A percentile compares a stretch with the other conserved stretches of the same genome.
phyloP scores from a whole-genome alignment of 2,113 vertebrate genomes.

The Anser brachyrhynchus region DNA sequence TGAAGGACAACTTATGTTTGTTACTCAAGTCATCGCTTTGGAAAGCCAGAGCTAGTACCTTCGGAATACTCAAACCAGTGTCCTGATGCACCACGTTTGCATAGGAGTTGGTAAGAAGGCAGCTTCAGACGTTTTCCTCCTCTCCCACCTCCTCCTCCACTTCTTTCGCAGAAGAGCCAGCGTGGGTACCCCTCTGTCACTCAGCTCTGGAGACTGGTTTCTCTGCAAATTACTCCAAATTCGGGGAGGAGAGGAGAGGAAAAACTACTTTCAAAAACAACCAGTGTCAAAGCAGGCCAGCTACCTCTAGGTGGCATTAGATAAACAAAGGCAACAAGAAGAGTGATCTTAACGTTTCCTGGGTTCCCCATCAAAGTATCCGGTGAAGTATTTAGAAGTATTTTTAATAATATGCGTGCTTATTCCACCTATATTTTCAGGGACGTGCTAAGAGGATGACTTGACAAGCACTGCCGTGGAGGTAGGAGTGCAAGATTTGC shows the following conservation, averaged over 20 bases:
- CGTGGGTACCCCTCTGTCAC: not conserved
- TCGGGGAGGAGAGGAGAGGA: too few relatives aligned
- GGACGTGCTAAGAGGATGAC: not conserved
- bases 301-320: not conserved
- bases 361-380: too few relatives aligned
- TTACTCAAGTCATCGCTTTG: not conserved
- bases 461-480: rapidly evolving
- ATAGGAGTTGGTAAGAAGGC: not conserved
- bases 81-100: not conserved
- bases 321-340: not conserved
- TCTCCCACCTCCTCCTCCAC: rapidly evolving
- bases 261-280: not conserved
- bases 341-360: not conserved
- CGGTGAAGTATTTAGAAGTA: not conserved
- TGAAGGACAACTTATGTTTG: rapidly evolving
- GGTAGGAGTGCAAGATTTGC: not conserved
- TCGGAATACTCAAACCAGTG: not conserved
- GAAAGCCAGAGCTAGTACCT: not conserved
- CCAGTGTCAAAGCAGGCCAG: not conserved
- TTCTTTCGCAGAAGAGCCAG: not conserved
- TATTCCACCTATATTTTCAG: not conserved
- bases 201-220: not conserved
- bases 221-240: not conserved
- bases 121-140: not conserved
- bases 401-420: rapidly evolving